Base-by-base conservation (phyloP, 1,140 invertebrate species). In the Platorchestia sp. region DNA sequence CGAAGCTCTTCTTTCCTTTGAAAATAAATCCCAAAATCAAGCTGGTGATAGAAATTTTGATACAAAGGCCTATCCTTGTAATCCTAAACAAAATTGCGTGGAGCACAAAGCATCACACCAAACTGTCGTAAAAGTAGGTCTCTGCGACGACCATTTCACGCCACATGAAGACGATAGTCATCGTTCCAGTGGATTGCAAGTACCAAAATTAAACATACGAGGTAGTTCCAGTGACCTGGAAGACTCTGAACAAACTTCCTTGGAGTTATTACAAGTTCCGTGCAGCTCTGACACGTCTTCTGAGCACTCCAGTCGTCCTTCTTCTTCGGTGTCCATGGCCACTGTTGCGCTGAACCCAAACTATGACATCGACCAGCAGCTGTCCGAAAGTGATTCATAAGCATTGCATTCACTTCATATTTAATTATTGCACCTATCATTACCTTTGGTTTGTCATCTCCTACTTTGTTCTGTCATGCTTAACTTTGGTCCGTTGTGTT, bases 361-460 rank as follows among this genome's bases (percentile, higher is more conserved):
- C 91, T 93, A 45, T 36, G 91, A 93, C 40, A 7, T 36, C 6
- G 91, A 93, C 91, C 91, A 93, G 44, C 91, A 93, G 91, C 45
- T 93, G 19, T 93, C 91, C 3, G 91, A 93, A 40, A 93, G 91
- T 47, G 91, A 89, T 42, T 89, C 87, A 0, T 89, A 41, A 89
- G 42, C 10, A 42, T 42, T 42, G 87, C n/a, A 42, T 42, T 19
- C 87, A 89, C 0, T 89, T 44, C 27, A 22, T 36, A 10, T 3
- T 75, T 3, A 10, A 75, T 19, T 51, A 51, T 27, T 75, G 59
- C 27, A 36, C 3, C 59, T 36, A 3, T 75, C 59, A 3, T 75
- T 3, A n/a, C n/a, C n/a, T n/a, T n/a, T n/a, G n/a, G n/a, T n/a
- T n/a, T n/a, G n/a, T n/a, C n/a, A n/a, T n/a, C n/a, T n/a, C n/a